Base-by-base conservation (phyloP, 2,113 vertebrate genomes). In the Hirundichthys speculiger region DNA sequence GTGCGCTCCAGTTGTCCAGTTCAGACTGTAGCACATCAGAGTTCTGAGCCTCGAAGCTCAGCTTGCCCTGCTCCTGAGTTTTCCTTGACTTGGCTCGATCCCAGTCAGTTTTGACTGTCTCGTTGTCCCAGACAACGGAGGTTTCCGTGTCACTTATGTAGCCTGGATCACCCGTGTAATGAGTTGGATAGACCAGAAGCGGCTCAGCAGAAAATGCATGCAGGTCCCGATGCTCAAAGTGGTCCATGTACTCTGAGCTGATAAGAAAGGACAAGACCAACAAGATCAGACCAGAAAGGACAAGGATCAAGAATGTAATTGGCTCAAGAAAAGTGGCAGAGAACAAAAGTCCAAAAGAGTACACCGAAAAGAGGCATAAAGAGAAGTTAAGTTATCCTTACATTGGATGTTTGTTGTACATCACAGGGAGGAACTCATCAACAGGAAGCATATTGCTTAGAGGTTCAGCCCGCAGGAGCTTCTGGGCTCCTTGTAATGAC, bases 131-230 rank as follows among this genome's bases (percentile, higher is more conserved):
- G 16, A 95, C 87, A 0, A 94, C 95, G 0, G 96, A 97, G 13
- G 95, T 96, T 80, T 97, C 96, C 0, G 96, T 97, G 92, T 96
- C 96, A 0, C 96, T 97, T 65, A 96, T 83, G 60, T 97, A 97
- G 1, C 95, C 95, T 0, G 67, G 14, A 0, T 97, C 95, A 0
- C 95, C 96, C 0, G 95, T 97, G 90, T 96, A 97, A 74, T 97
- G 96, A 0, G 95, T 95, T 0, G 96, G 96, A 61, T 92, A 96
- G 16, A 95, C 70, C 1, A 97, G 90, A 16, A 97, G 90, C 0
- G 96, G 96, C 86, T 97, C 96, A 4, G 88, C 94, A 0, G 96
- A 97, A 63, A 96, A 97, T 7, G 95, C 95, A 0, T 0, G 91
- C 30, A 97, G 82, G 79, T 95, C 83, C 19, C 95, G 92, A 0